Evolutionary conservation across 2,113 vertebrate genomes (phyloP).

Genomic region (Antechinus flavipes): DNA sequence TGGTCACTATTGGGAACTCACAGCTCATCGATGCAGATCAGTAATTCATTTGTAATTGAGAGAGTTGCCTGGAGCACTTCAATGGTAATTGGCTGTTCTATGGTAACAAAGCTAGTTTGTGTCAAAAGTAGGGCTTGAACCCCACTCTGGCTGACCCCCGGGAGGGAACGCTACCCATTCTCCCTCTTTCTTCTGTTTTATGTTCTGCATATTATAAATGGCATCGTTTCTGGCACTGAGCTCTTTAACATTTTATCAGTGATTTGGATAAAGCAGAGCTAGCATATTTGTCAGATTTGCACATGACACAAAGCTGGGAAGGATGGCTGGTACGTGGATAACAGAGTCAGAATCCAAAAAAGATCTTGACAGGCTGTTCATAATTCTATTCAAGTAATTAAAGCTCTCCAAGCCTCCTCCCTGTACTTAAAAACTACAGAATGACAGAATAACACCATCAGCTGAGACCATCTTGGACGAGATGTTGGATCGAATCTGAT

Average conservation of each 20-base stretch:
- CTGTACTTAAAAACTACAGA: neutral
- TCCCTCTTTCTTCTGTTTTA: neutral
- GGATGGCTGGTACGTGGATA: neutral
- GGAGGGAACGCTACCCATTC: neutral
- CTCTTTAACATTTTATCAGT: neutral
- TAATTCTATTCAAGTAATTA: neutral
- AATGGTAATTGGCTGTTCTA: neutral
- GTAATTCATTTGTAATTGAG: neutral
- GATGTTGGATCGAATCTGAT: neutral
- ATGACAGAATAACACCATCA: neutral
- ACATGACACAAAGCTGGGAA: neutral
- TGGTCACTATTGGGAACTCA: neutral
- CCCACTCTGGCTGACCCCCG: neutral
- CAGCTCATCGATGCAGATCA: neutral
- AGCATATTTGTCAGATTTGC: neutral
- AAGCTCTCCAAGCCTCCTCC: neutral
- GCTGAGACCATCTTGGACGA: neutral
- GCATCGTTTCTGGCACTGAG: neutral
- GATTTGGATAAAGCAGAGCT: neutral
- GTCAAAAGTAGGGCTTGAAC: neutral
- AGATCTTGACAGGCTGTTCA: neutral
- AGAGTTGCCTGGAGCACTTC: neutral
- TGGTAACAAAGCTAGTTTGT: neutral
- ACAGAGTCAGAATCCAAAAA: neutral
- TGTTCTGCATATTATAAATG: neutral